These are phyloP conservation scores for Tridacna gigas DNA, from an alignment of 2,888 invertebrate species.

Conservation along the genomic window DNA sequence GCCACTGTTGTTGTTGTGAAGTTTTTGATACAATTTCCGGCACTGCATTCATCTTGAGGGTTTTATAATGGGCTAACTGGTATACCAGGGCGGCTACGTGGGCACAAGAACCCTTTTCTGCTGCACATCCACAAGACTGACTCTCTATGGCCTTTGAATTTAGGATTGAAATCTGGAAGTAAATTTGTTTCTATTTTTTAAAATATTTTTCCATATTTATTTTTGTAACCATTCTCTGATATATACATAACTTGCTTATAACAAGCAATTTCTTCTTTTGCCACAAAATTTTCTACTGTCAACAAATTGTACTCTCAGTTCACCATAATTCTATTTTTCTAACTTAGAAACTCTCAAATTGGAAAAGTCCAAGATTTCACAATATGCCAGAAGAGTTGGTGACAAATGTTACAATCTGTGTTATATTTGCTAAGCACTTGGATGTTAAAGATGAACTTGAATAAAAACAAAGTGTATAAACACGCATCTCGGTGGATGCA, in stretches of 20 bases:
- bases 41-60: conserved; percentile 10
- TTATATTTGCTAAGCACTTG: no score
- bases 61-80: conserved; percentile 31
- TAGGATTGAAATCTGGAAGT: conserved; percentile 30
- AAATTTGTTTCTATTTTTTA: background rate
- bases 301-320: no score
- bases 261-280: background rate
- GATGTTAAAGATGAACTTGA: no score
- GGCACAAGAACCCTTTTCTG: conserved; percentile 22
- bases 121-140: conserved; percentile 27
- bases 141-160: conserved; percentile 21
- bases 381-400: no score
- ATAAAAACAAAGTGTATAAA: no score
- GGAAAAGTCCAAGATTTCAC: no score
- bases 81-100: conserved; percentile 28
- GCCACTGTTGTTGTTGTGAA: conserved; percentile 26
- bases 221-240: background rate
- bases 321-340: no score
- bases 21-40: conserved; percentile 38
- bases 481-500: no score
- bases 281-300: no score
- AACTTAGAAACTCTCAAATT: no score
- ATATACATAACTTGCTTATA: background rate
- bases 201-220: background rate
- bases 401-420: no score